phyloP scores from a whole-genome alignment of 37 sponge, comb jelly and placozoan genomes.

The Oscarella lobularis region DNA sequence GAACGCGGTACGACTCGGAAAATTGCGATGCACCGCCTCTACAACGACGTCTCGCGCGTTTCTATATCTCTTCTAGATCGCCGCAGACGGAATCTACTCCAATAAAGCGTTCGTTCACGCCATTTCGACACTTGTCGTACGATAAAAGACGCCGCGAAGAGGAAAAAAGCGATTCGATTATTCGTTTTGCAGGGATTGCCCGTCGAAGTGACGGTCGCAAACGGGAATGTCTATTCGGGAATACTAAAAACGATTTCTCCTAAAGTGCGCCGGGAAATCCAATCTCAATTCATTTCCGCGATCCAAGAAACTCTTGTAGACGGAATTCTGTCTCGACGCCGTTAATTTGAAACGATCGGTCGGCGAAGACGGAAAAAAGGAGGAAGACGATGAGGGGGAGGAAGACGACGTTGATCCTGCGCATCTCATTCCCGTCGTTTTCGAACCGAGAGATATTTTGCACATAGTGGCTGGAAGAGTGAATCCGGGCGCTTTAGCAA shows the following conservation, averaged over 20 bases:
- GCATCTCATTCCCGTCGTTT: neutral
- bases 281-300: neutral
- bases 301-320: neutral
- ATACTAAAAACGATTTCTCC: neutral
- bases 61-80: too few species aligned
- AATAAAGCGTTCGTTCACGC: too few species aligned
- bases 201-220: neutral
- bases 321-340: neutral
- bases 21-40: too few species aligned
- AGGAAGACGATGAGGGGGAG: too few species aligned
- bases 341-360: neutral
- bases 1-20: too few species aligned
- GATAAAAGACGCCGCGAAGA: too few species aligned
- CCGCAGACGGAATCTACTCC: too few species aligned
- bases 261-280: neutral
- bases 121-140: too few species aligned
- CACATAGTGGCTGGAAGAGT: neutral
- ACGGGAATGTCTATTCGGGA: neutral
- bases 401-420: too few species aligned
- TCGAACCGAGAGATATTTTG: neutral
- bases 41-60: too few species aligned
- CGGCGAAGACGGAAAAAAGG: neutral
- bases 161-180: too few species aligned
- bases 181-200: constrained; percentile 8
- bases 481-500: neutral